A percentile compares a stretch with the other conserved stretches of the same genome.
These are phyloP conservation scores for Mylabris sibirica DNA, from an alignment of 2,888 invertebrate species.

Conservation along the genomic window DNA sequence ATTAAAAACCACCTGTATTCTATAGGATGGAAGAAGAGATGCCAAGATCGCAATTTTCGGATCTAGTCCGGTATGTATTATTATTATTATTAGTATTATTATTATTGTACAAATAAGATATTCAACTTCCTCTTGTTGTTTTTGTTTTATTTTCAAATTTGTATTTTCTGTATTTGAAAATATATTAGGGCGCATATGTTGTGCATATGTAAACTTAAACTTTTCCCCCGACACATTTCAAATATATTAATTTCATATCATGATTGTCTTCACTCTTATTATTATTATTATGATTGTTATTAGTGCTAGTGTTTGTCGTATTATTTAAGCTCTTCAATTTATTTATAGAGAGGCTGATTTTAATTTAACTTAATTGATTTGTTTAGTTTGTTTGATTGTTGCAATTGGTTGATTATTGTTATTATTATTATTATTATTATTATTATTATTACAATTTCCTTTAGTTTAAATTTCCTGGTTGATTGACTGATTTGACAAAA, in stretches of 20 bases:
- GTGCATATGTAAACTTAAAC: slow-evolving; percentile 37
- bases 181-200: slow-evolving; percentile 37
- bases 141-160: slow-evolving; percentile 11
- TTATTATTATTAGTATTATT: slow-evolving; percentile 17
- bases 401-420: slow-evolving; percentile 16
- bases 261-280: slow-evolving; percentile 21
- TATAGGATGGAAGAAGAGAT: slow-evolving; percentile 41
- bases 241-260: slow-evolving; percentile 17
- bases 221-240: slow-evolving; percentile 8
- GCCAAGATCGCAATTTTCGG: slow-evolving; percentile 51
- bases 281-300: no score
- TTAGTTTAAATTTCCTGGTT: no score
- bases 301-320: neutral
- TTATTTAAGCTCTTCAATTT: slow-evolving; percentile 2
- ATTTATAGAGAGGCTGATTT: neutral
- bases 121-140: slow-evolving; percentile 17
- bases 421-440: no score
- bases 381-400: slow-evolving; percentile 20
- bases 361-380: slow-evolving; percentile 36
- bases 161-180: no score
- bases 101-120: slow-evolving; percentile 12
- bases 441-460: no score
- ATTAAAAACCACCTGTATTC: no score
- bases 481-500: no score
- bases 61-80: slow-evolving; percentile 50